Evolutionary conservation across 2,888 invertebrate genomes (phyloP), one percentile per base, ranked within the genome.

Genomic region (Acanthosepion lycidas): DNA sequence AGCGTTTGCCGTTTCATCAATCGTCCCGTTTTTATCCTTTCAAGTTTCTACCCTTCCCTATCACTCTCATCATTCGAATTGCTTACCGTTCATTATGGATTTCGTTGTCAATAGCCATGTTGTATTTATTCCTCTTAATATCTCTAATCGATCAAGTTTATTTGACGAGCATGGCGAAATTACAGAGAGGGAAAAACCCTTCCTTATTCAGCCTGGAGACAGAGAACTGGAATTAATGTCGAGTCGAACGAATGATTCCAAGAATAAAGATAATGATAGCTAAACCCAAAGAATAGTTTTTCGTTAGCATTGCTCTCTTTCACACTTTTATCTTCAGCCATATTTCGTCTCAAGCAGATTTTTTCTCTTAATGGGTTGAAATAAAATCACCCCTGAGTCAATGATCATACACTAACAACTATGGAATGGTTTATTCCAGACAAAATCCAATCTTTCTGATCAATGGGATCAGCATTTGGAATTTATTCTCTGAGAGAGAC

Each of bases 71-170:
- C 28, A 12, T 78, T 78, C 15, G 78, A 78, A 78, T n/a, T n/a
- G 78, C 78, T 78, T 78, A 78, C 78, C n/a, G 78, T 78, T 78
- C 78, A 78, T n/a, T n/a, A 78, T 78, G n/a, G 78, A 78, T 78
- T 9, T n/a, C 78, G 12, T n/a, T n/a, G n/a, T 9, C 28, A 78
- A 78, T 78, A 28, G 78, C n/a, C 78, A n/a, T 78, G 28, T 78
- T 78, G 78, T 28, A 78, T 78, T 64, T 78, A 78, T 78, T 78
- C 20, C 6, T 59, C 26, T 59, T 20, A 20, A 59, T 23, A 42
- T 42, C 42, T 28, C 55, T 18, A 23, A 59, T 59, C 59, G 59
- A 59, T 59, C 59, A 23, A 59, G 59, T 20, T 59, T 59, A 59
- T 59, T 59, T 59, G 59, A 59, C 59, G 59, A 59, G 59, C 59